A percentile compares a stretch with the other conserved stretches of the same genome.
Conservation (phyloP, 1,140 invertebrate species). For the Leptinotarsa texana region DNA sequence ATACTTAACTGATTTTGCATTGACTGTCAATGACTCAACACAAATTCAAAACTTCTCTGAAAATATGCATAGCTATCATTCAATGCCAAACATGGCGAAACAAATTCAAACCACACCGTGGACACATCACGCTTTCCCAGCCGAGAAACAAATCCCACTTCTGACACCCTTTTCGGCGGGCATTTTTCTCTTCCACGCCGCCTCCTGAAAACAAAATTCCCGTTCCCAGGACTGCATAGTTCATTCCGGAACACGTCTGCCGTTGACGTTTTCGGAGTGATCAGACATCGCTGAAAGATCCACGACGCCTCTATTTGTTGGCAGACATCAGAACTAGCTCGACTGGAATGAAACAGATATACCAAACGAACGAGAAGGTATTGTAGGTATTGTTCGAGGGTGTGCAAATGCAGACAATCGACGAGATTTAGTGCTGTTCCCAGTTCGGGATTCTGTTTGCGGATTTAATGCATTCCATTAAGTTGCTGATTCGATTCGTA, state of each 20-base stretch:
- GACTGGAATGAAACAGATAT: conserved; percentile 13
- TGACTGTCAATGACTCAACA: too few relatives aligned
- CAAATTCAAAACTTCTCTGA: too few relatives aligned
- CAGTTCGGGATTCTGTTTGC: conserved; percentile 4
- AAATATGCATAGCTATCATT: too few relatives aligned
- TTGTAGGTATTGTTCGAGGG: background rate
- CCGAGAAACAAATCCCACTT: background rate
- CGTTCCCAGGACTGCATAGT: background rate
- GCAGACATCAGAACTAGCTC: conserved; percentile 12
- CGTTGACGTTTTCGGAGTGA: conserved; percentile 13
- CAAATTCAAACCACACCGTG: too few relatives aligned
- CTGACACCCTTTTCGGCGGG: background rate
- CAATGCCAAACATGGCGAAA: too few relatives aligned
- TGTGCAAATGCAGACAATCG: background rate
- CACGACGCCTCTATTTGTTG: background rate
- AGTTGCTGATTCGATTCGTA: too few relatives aligned
- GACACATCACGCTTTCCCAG: background rate
- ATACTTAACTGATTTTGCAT: too few relatives aligned
- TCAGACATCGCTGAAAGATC: conserved; percentile 1
- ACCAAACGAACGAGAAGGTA: background rate
- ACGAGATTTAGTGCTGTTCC: background rate
- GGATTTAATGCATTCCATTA: background rate
- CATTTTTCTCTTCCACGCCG: background rate
- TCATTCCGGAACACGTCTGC: conserved; percentile 8
- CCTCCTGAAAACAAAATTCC: background rate